Evolutionary conservation across 2,113 vertebrate genomes (phyloP).

Genomic region (Anarhynchus alexandrinus): DNA sequence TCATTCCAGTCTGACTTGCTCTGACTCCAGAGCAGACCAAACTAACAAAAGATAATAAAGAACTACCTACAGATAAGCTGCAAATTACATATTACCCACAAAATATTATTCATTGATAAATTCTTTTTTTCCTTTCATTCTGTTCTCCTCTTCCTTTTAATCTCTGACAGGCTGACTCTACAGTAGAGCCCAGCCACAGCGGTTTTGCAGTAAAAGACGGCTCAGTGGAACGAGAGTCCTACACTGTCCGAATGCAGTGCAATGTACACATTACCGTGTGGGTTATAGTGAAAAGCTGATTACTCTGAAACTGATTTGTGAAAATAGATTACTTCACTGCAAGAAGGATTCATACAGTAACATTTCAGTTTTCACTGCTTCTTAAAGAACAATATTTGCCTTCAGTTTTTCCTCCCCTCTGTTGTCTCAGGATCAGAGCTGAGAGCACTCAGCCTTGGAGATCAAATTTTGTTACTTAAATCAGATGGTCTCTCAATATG

Average conservation of each 20-base stretch:
- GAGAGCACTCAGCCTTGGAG: background rate
- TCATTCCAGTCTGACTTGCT: conserved; percentile 77
- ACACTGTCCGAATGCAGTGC: background rate
- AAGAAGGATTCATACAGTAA: background rate
- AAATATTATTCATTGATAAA: background rate
- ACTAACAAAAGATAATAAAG: conserved; percentile 81
- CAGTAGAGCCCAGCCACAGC: background rate
- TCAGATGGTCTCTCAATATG: background rate
- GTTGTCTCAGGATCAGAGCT: background rate
- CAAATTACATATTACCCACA: conserved; percentile 24
- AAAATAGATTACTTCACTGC: background rate
- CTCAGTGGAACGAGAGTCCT: background rate
- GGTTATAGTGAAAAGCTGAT: background rate
- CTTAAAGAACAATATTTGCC: background rate
- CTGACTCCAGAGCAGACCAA: conserved; percentile 82
- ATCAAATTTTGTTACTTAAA: background rate
- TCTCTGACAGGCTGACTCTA: background rate
- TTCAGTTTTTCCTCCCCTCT: background rate
- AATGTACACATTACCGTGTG: background rate
- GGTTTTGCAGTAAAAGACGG: background rate
- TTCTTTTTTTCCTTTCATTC: background rate
- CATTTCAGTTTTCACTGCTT: background rate
- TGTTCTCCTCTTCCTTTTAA: background rate
- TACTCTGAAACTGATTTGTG: background rate
- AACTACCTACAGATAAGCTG: conserved; percentile 62